Evolutionary conservation across 2,888 invertebrate species (phyloP).

Genomic region (Drosophila neotestacea): DNA sequence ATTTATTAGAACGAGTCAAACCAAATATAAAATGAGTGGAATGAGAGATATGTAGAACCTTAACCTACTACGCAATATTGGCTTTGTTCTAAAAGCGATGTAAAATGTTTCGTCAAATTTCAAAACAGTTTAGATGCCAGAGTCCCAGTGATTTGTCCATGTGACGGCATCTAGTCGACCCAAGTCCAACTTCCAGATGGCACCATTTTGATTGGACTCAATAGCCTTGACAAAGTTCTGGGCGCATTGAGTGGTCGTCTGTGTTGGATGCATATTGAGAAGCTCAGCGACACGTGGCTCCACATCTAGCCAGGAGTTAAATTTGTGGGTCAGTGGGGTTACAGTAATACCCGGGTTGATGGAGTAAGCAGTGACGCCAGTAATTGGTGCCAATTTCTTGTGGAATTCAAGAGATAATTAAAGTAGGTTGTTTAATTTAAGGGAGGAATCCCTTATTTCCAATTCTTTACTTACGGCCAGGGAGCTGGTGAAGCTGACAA

Average conservation of each 20-base stretch:
- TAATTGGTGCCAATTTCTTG: constrained; percentile 64
- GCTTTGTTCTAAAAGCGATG: background rate
- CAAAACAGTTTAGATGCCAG: constrained; percentile 52
- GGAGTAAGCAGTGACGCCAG: constrained; percentile 70
- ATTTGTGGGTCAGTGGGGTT: constrained; percentile 63
- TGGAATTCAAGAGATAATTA: background rate
- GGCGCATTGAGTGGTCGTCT: constrained; percentile 71
- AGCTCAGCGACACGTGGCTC: constrained; percentile 60
- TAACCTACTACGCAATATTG: constrained; percentile 12
- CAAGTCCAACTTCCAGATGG: constrained; percentile 82
- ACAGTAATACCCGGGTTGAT: constrained; percentile 73
- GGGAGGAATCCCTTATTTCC: background rate
- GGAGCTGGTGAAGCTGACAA: constrained; percentile 84
- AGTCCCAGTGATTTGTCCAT: constrained; percentile 75
- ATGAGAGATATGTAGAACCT: constrained; percentile 12
- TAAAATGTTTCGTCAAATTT: background rate
- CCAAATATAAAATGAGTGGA: constrained; percentile 15
- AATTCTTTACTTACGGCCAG: constrained; percentile 76
- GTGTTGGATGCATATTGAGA: constrained; percentile 50
- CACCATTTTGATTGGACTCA: constrained; percentile 80
- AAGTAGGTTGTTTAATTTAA: background rate
- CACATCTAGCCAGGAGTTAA: constrained; percentile 72
- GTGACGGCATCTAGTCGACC: constrained; percentile 68
- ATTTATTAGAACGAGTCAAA: constrained; percentile 1
- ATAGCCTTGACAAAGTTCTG: constrained; percentile 79